A percentile compares a stretch with the other conserved stretches of the same genome.
Evolutionary conservation across 2,113 vertebrate species (phyloP).

Genomic region (Mormyrus iriodes): DNA sequence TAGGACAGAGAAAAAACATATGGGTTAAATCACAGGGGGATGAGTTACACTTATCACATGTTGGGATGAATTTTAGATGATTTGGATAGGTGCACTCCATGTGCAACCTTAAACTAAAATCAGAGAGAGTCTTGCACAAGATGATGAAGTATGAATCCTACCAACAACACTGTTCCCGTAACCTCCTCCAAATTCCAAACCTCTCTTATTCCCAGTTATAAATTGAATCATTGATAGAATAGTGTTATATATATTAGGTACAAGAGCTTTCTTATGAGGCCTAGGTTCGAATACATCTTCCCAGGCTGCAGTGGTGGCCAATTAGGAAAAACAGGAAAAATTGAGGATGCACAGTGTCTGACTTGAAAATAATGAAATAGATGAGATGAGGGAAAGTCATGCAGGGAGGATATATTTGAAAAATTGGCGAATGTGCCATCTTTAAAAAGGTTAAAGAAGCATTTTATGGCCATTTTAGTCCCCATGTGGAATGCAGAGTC

Average conservation of each 20-base stretch:
- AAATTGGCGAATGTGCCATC: constrained; percentile 6
- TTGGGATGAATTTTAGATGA: background rate
- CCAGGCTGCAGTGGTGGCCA: background rate
- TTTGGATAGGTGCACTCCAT: background rate
- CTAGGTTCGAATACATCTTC: background rate
- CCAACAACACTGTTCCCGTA: background rate
- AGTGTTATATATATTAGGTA: background rate
- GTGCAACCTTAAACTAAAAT: background rate
- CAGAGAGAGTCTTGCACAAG: background rate
- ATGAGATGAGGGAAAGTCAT: background rate
- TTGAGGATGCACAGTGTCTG: background rate
- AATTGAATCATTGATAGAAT: background rate
- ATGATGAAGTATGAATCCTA: background rate
- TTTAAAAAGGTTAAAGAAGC: constrained; percentile 4
- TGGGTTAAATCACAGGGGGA: background rate
- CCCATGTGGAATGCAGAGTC: background rate
- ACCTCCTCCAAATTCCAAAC: background rate
- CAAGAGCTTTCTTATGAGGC: background rate
- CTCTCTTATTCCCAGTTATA: constrained; percentile 5
- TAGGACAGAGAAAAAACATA: background rate
- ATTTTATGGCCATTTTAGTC: background rate
- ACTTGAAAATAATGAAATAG: constrained; percentile 7
- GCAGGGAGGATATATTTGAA: background rate
- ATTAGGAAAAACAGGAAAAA: background rate
- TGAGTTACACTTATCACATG: background rate